Conservation (phyloP, 2,797 vertebrate genomes). For the Eidolon dupreanum region DNA sequence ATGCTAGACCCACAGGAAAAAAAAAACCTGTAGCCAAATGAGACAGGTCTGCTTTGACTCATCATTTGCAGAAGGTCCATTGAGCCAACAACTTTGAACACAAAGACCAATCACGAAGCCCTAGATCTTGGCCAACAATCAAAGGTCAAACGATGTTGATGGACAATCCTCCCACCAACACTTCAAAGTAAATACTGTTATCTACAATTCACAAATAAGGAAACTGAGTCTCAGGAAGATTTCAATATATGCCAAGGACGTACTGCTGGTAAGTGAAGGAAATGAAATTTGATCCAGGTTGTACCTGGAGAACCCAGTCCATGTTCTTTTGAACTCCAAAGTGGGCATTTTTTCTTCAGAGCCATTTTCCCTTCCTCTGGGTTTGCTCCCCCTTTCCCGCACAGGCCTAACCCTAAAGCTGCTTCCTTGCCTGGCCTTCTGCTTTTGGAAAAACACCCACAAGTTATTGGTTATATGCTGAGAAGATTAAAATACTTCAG, state of each 20-base stretch:
- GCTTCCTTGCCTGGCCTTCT: background rate
- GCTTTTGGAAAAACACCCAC: background rate
- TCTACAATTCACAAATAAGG: background rate
- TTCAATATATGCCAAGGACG: background rate
- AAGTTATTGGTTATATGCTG: background rate
- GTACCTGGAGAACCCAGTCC: background rate
- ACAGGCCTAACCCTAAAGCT: background rate
- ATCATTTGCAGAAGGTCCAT: background rate
- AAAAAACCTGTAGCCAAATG: background rate
- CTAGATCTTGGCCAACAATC: background rate
- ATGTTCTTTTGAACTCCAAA: background rate
- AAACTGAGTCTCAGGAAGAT: background rate
- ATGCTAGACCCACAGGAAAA: no score
- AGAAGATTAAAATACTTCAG: background rate
- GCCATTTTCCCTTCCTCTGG: rapidly evolving
- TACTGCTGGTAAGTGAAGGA: background rate
- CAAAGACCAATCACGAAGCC: background rate
- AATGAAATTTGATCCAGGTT: background rate
- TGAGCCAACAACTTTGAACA: background rate
- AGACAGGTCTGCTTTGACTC: background rate
- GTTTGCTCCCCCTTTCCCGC: rapidly evolving
- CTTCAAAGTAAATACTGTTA: background rate
- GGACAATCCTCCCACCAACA: background rate
- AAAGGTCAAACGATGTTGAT: background rate
- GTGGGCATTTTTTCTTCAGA: background rate